Evolutionary conservation across 2,888 invertebrate genomes (phyloP).

Genomic region (Orchesellides sinensis): DNA sequence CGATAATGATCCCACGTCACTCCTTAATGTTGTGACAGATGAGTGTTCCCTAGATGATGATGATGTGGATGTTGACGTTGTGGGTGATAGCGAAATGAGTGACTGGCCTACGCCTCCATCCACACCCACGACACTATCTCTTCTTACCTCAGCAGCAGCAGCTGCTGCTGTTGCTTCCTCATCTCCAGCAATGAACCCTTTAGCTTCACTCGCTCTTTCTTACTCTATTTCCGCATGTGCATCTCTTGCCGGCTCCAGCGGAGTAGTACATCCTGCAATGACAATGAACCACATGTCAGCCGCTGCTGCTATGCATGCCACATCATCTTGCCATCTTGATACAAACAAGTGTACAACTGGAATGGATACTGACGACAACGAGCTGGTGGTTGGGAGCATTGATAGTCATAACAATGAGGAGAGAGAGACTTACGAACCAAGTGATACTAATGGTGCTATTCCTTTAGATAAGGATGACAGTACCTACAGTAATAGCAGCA

Average conservation of each 20-base stretch:
- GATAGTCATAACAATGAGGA: not conserved
- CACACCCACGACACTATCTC: conserved; percentile 60
- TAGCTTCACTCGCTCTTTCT: conserved; percentile 57
- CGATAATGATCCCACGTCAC: conserved; percentile 71
- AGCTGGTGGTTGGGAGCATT: conserved; percentile 28
- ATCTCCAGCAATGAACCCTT: conserved; percentile 43
- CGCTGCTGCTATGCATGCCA: conserved; percentile 50
- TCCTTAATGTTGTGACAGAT: conserved; percentile 59
- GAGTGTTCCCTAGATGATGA: conserved; percentile 71
- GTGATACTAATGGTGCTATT: conserved; percentile 57
- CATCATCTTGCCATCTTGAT: conserved; percentile 54
- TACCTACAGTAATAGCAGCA: conserved; percentile 30
- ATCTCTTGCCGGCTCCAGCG: conserved; percentile 49
- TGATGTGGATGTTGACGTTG: conserved; percentile 72
- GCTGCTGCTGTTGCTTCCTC: conserved; percentile 44
- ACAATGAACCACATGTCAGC: conserved; percentile 55
- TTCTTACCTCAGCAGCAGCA: conserved; percentile 43
- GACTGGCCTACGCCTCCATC: conserved; percentile 73
- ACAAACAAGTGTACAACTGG: not conserved
- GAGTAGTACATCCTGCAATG: conserved; percentile 47
- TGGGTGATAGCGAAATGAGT: conserved; percentile 72
- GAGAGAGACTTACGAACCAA: conserved; percentile 8
- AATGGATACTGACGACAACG: conserved; percentile 26
- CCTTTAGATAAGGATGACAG: conserved; percentile 32
- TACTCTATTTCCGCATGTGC: conserved; percentile 56